phyloP scores from a whole-genome alignment of 2,113 vertebrate species.

The Pelusios castaneus region DNA sequence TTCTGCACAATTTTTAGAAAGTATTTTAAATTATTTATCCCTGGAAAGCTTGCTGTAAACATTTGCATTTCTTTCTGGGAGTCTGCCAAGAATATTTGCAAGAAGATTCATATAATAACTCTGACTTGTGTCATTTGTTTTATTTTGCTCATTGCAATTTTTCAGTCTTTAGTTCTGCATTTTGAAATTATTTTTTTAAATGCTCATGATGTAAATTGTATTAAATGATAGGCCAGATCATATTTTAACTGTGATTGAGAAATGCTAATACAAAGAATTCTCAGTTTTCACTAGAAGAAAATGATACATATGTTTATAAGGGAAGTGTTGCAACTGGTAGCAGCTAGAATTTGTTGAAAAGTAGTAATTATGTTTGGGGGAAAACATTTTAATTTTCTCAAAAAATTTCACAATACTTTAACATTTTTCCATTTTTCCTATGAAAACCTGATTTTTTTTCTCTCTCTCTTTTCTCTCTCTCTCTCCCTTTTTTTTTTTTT shows the following conservation, averaged over 20 bases:
- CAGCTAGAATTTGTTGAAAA: not conserved
- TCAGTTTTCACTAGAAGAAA: not conserved
- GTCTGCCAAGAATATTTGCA: accelerated
- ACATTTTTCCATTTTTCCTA: not conserved
- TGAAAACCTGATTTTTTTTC: not conserved
- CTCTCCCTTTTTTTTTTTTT: no score
- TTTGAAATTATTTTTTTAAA: not conserved
- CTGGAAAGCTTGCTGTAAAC: not conserved
- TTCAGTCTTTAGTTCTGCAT: not conserved
- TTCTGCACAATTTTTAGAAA: not conserved
- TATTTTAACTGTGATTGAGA: not conserved
- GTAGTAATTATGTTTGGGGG: not conserved
- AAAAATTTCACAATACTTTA: not conserved
- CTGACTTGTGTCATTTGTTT: accelerated
- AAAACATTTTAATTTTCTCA: not conserved
- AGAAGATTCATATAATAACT: accelerated
- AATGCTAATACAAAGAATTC: not conserved
- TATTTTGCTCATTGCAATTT: not conserved
- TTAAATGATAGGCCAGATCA: not conserved
- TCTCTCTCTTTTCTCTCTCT: no score
- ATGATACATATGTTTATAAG: not conserved
- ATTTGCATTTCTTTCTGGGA: not conserved
- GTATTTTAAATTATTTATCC: not conserved
- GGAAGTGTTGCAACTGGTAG: not conserved
- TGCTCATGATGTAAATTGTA: not conserved